Conservation (phyloP, 2,797 vertebrate genomes). For the Melopsittacus undulatus region DNA sequence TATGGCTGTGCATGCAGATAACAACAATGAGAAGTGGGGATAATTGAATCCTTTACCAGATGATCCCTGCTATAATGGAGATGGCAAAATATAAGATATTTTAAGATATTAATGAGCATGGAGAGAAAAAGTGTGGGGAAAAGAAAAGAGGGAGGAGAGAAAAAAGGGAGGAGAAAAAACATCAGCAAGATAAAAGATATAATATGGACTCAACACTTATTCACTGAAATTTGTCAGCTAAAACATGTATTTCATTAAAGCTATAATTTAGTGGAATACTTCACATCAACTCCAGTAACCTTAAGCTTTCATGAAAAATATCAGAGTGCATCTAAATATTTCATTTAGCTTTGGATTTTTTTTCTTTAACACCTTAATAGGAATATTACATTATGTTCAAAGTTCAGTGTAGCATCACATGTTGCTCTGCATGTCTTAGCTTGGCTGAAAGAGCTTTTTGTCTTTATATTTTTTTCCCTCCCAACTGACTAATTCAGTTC, state of each 20-base stretch:
- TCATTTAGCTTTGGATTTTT: neutral
- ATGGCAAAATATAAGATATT: neutral
- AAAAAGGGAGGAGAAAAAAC: neutral
- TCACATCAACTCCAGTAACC: neutral
- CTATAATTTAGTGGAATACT: neutral
- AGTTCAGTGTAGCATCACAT: conserved; percentile 39
- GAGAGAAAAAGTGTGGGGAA: neutral
- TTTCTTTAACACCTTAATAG: neutral
- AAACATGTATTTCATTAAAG: neutral
- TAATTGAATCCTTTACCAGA: neutral
- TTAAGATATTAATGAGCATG: neutral
- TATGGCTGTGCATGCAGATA: neutral
- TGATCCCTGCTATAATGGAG: neutral
- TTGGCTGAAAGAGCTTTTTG: conserved; percentile 43
- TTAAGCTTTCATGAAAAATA: neutral
- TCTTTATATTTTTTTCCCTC: neutral
- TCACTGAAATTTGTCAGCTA: neutral
- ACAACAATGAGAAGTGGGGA: neutral
- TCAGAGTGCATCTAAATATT: neutral
- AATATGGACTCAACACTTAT: neutral
- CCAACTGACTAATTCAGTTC: neutral
- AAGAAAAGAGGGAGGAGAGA: neutral
- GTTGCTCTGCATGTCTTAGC: conserved; percentile 36
- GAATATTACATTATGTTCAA: conserved; percentile 11
- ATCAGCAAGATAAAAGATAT: neutral